Percentiles rank a stretch among this genome's conserved stretches.
Conservation (phyloP, 2,888 invertebrate species). For the Troilus luridus region DNA sequence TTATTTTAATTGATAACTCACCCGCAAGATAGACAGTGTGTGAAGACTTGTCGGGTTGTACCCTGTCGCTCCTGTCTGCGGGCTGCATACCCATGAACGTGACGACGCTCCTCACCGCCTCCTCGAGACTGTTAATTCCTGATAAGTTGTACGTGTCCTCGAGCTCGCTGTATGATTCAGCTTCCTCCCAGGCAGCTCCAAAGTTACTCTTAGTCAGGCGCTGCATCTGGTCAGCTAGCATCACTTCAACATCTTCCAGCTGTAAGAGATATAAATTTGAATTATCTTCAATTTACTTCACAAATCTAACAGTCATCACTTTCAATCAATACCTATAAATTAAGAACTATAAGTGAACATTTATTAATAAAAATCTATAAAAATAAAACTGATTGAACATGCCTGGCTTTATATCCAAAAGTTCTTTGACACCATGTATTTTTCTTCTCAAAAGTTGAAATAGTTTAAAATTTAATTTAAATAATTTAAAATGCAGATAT, state of each 20-base stretch:
- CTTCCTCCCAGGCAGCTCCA: conserved; percentile 84
- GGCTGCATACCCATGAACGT: conserved; percentile 88
- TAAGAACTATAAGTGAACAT: too few relatives aligned
- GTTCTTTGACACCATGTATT: too few relatives aligned
- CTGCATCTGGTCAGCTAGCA: conserved; percentile 88
- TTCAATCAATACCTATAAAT: too few relatives aligned
- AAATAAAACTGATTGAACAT: too few relatives aligned
- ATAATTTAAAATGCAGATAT: too few relatives aligned
- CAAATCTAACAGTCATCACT: neutral
- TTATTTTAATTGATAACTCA: conserved; percentile 64
- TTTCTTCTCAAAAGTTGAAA: too few relatives aligned
- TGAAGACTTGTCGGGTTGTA: conserved; percentile 85
- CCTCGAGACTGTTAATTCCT: conserved; percentile 82
- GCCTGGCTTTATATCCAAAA: too few relatives aligned
- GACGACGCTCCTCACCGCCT: conserved; percentile 87
- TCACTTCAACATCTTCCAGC: conserved; percentile 92
- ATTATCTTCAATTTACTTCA: neutral
- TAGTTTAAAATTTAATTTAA: too few relatives aligned
- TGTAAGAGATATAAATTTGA: conserved; percentile 67
- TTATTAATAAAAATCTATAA: too few relatives aligned
- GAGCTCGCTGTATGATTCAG: conserved; percentile 77
- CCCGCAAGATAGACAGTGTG: conserved; percentile 88
- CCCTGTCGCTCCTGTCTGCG: conserved; percentile 86
- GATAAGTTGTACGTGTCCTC: conserved; percentile 95
- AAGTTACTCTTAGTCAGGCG: conserved; percentile 83